Base-by-base conservation (phyloP, 2,113 vertebrate species). In the Pagrus major region DNA sequence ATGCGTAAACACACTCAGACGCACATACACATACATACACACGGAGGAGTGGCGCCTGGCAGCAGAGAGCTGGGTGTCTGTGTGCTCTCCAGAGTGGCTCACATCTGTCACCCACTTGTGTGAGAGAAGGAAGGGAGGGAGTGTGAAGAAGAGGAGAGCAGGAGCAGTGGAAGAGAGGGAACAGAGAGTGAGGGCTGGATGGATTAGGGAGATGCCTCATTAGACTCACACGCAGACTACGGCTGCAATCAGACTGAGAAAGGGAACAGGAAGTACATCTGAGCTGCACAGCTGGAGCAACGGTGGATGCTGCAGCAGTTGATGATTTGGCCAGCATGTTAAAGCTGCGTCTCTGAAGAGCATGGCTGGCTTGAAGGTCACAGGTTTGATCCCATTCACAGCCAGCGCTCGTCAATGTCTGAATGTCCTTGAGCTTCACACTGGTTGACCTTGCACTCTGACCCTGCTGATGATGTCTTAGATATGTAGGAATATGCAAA, bases 21-120 rank as follows among this genome's bases (percentile, higher is more conserved):
- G 33, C 66, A 51, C 72, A 52, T 10, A 64, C 27, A 56, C 16
- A 66, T 63, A 21, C 61, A 35, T 54, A 4, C 52, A 23, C 29
- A 56, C 63, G 76, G 59, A 84, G 82, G 69, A 51, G 68, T 2
- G 44, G 79, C 35, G 78, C 54, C 88, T 75, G 77, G 88, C 75
- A 72, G 89, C 78, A 75, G 58, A 80, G 75, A 71, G 58, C 55
- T 81, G 70, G 55, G 72, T 81, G 86, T 87, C 83, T 85, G 73
- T 76, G 58, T 70, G 75, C 86, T 86, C 81, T 83, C 75, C 72
- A 75, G 70, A 87, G 90, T 66, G 64, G 70, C 83, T 86, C 86
- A 91, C 86, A 92, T 90, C 92, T 90, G 88, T 91, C 90, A 91
- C 85, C 83, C 87, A 86, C 86, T 90, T 85, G 88, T 88, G 76